A percentile compares a stretch with the other conserved stretches of the same genome.
phyloP scores from a whole-genome alignment of 1,140 invertebrate species.

The Bradysia coprophila region DNA sequence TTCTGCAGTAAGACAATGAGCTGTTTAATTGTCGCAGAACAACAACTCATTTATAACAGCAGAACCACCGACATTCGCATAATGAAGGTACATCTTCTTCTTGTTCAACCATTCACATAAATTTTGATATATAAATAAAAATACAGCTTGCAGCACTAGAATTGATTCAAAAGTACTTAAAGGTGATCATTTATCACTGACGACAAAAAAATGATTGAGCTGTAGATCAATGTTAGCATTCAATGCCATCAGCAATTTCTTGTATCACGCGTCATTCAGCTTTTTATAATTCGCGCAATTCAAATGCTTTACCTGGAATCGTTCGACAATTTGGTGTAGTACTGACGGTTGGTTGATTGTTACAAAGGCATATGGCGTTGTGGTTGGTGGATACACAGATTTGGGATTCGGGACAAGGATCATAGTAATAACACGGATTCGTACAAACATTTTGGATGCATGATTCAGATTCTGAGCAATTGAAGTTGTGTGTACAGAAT shows the following conservation, averaged over 20 bases:
- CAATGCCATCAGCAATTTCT: neutral
- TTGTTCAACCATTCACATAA: too few species aligned
- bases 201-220: neutral
- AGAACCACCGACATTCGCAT: too few species aligned
- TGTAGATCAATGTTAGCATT: neutral
- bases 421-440: slow-evolving; percentile 31
- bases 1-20: too few species aligned
- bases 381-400: slow-evolving; percentile 28
- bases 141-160: neutral
- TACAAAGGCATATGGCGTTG: slow-evolving; percentile 31
- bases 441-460: slow-evolving; percentile 32
- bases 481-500: slow-evolving; percentile 13
- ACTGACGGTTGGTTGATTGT: slow-evolving; percentile 14
- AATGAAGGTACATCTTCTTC: too few species aligned
- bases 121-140: neutral
- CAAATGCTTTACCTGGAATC: slow-evolving; percentile 33
- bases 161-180: neutral
- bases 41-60: too few species aligned
- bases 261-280: neutral
- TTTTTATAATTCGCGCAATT: neutral
- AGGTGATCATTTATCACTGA: neutral
- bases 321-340: slow-evolving; percentile 27
- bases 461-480: slow-evolving; percentile 30
- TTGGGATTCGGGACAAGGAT: slow-evolving; percentile 15
- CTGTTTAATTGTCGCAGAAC: too few species aligned